Evolutionary conservation across 2,888 invertebrate genomes (phyloP), one percentile per base, ranked within the genome.

Genomic region (Mycogona germanica): DNA sequence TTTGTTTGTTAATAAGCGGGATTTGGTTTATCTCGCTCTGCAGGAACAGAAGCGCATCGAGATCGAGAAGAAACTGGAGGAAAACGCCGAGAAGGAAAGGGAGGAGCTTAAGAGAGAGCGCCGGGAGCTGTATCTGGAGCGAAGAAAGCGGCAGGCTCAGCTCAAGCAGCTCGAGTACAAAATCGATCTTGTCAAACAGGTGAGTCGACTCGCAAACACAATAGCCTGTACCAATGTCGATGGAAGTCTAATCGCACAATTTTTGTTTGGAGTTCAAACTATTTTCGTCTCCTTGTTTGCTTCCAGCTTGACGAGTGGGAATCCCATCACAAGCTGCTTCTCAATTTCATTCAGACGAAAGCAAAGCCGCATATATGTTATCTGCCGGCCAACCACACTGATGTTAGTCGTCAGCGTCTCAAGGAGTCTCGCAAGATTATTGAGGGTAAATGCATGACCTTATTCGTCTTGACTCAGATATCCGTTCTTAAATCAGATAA

Each of bases 41-140:
- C 63, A 84, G 82, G 87, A 84, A 66, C 82, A 85, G 54, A 87
- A 86, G 68, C 79, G 87, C 62, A 81, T 81, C 7, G 83, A 84
- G 73, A 85, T 97, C 6, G 96, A 97, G 71, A 84, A 85, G 56
- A 89, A 92, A 69, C 78, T 97, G 56, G 96, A 97, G 67, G 87
- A 91, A 65, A 88, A 87, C 65, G 88, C 88, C 53, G 78, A 84
- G 52, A 76, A 81, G 64, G 91, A 95, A 66, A 85, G 84, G 60
- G 91, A 89, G 66, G 81, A 87, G 67, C 75, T 91, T 51, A 82
- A 81, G 63, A 78, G 78, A 60, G 89, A 93, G 68, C 76, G 88
- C 32, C 83, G 86, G 66, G 83, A 85, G 57, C 72, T 96, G 58
- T 89, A 93, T 70, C 77, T 81, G 30, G 86, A 87, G 62, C 75